phyloP scores from a whole-genome alignment of 2,888 invertebrate species.

The Nomada flava region DNA sequence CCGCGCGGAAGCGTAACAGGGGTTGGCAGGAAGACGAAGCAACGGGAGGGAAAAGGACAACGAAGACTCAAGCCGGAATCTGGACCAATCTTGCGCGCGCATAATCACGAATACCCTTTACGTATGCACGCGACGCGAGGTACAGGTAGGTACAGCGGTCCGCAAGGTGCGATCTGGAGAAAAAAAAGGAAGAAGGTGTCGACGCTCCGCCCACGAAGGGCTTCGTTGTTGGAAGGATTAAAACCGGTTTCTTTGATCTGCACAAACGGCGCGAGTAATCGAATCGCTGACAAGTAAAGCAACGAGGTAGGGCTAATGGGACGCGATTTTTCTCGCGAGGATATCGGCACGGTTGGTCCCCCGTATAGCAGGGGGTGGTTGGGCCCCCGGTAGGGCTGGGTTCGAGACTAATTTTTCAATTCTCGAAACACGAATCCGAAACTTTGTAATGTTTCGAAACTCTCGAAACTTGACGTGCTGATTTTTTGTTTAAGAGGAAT shows the following conservation, averaged over 20 bases:
- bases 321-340: constrained; percentile 4
- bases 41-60: constrained; percentile 36
- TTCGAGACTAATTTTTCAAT: too few relatives aligned
- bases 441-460: too few relatives aligned
- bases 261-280: constrained; percentile 38
- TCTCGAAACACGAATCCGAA: too few relatives aligned
- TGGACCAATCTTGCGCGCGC: constrained; percentile 68
- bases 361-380: too few relatives aligned
- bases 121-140: constrained; percentile 46
- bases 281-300: constrained; percentile 25
- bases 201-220: constrained; percentile 60
- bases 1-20: constrained; percentile 35
- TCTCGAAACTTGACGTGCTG: too few relatives aligned
- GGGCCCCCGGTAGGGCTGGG: too few relatives aligned
- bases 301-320: constrained; percentile 7
- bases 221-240: constrained; percentile 29
- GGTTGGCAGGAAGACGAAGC: constrained; percentile 37
- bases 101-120: constrained; percentile 39
- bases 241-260: constrained; percentile 35
- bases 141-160: constrained; percentile 45
- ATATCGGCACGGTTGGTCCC: not conserved
- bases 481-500: too few relatives aligned
- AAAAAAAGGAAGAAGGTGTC: constrained; percentile 55
- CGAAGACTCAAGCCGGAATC: constrained; percentile 54
- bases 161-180: constrained; percentile 40